A percentile compares a stretch with the other conserved stretches of the same genome.
phyloP scores from a whole-genome alignment of 1,140 invertebrate species.

The Drosophila nigromelanica region DNA sequence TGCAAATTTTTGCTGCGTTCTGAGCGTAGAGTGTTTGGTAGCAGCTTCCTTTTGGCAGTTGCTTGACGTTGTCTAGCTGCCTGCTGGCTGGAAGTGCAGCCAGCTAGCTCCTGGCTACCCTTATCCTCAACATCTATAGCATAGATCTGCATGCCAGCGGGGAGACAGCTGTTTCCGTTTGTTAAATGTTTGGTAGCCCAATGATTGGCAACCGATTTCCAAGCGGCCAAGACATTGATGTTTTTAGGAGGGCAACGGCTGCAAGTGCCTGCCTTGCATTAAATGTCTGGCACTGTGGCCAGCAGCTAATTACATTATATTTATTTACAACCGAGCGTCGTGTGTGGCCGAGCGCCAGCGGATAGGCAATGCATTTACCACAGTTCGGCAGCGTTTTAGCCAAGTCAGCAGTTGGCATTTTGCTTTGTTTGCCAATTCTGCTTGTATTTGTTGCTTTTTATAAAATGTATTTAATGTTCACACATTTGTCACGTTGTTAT shows the following conservation, averaged over 20 bases:
- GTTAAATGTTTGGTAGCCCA: conserved; percentile 73
- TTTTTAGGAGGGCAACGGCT: conserved; percentile 7
- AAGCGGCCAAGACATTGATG: conserved; percentile 68
- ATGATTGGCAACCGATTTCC: conserved; percentile 77
- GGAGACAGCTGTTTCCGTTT: conserved; percentile 80
- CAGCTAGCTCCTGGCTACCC: conserved; percentile 18
- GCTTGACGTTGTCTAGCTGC: conserved; percentile 43
- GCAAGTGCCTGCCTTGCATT: conserved; percentile 58
- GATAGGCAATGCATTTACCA: conserved; percentile 26
- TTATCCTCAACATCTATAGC: conserved; percentile 34
- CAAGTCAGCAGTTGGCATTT: conserved; percentile 56
- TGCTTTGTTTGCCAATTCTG: conserved; percentile 48
- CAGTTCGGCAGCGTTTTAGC: conserved; percentile 10
- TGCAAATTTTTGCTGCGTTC: conserved; percentile 40
- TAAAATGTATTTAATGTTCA: conserved; percentile 77
- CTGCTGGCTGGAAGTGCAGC: background rate
- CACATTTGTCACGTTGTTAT: conserved; percentile 78
- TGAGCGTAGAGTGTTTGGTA: conserved; percentile 68
- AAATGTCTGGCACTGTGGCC: conserved; percentile 46
- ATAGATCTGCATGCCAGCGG: conserved; percentile 55
- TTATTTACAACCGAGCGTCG: conserved; percentile 24
- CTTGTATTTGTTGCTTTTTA: conserved; percentile 13
- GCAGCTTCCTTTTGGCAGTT: conserved; percentile 80
- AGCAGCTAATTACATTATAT: conserved; percentile 63
- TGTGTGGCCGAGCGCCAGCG: conserved; percentile 54